Percentiles rank a stretch among this genome's conserved stretches.
Evolutionary conservation across 35 echinoderm and acorn worm genomes (phyloP).

Genomic region (Patiria miniata): DNA sequence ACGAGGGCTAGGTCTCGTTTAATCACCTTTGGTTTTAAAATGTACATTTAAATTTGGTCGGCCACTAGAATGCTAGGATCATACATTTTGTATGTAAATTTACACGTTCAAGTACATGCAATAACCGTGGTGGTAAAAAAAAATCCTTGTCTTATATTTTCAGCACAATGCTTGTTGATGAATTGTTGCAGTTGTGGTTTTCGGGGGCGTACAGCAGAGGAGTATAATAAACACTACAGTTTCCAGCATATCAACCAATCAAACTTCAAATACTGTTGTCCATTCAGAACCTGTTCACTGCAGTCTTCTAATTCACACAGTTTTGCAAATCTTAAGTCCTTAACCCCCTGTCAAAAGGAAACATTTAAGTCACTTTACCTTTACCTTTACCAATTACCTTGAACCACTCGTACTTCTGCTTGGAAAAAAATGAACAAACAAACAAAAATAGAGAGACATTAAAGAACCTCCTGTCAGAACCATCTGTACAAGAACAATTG

Average conservation of each 20-base stretch:
- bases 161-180: too few relatives aligned
- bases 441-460: neutral
- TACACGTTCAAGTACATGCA: too few relatives aligned
- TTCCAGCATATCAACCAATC: neutral
- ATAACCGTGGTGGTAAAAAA: too few relatives aligned
- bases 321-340: neutral
- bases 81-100: too few relatives aligned
- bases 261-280: neutral
- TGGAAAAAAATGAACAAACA: neutral
- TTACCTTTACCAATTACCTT: neutral
- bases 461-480: neutral
- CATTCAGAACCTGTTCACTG: neutral
- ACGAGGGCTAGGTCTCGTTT: too few relatives aligned
- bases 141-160: too few relatives aligned
- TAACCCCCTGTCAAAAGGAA: neutral
- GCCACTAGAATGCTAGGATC: too few relatives aligned
- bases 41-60: too few relatives aligned
- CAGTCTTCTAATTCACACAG: neutral
- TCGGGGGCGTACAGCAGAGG: neutral
- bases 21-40: too few relatives aligned
- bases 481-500: neutral
- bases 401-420: neutral
- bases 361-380: neutral
- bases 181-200: neutral
- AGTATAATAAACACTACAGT: neutral